Evolutionary conservation across 2,113 vertebrate species (phyloP).

Genomic region (Tretioscincus oriximinensis): DNA sequence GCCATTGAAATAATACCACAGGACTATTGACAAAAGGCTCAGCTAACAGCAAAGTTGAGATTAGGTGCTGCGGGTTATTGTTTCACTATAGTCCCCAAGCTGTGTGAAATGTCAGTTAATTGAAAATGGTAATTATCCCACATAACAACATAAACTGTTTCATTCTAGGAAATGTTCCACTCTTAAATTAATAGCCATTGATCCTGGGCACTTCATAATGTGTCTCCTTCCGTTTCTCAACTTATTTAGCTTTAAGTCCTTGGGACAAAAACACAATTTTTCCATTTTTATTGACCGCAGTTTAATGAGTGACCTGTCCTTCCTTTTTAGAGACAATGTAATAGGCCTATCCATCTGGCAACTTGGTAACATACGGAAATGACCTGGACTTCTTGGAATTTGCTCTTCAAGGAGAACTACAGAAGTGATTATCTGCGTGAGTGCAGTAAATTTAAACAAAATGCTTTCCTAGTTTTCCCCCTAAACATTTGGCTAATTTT

Average conservation of each 20-base stretch:
- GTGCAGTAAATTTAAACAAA: background rate
- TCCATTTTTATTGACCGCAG: slow-evolving; percentile 61
- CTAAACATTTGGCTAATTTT: slow-evolving; percentile 35
- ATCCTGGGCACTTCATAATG: slow-evolving; percentile 69
- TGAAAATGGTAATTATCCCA: slow-evolving; percentile 77
- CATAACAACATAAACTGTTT: slow-evolving; percentile 70
- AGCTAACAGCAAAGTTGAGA: slow-evolving; percentile 60
- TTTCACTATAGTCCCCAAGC: slow-evolving; percentile 66
- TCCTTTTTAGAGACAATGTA: slow-evolving; percentile 66
- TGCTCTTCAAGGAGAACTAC: slow-evolving; percentile 56
- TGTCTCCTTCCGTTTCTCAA: slow-evolving; percentile 65
- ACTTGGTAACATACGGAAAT: slow-evolving; percentile 52
- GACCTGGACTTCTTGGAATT: slow-evolving; percentile 45
- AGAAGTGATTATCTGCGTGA: slow-evolving; percentile 30
- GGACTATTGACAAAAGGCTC: slow-evolving; percentile 67
- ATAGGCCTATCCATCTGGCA: slow-evolving; percentile 68
- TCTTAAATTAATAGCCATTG: slow-evolving; percentile 80
- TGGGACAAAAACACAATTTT: slow-evolving; percentile 69
- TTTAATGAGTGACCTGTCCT: slow-evolving; percentile 67
- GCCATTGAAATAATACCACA: slow-evolving; percentile 63
- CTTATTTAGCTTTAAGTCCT: slow-evolving; percentile 69
- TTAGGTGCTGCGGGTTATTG: slow-evolving; percentile 67
- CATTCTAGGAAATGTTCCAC: slow-evolving; percentile 70
- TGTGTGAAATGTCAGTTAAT: slow-evolving; percentile 75
- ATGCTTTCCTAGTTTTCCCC: background rate